Evolutionary conservation across 2,797 vertebrate species (phyloP).

Genomic region (Molossus molossus): DNA sequence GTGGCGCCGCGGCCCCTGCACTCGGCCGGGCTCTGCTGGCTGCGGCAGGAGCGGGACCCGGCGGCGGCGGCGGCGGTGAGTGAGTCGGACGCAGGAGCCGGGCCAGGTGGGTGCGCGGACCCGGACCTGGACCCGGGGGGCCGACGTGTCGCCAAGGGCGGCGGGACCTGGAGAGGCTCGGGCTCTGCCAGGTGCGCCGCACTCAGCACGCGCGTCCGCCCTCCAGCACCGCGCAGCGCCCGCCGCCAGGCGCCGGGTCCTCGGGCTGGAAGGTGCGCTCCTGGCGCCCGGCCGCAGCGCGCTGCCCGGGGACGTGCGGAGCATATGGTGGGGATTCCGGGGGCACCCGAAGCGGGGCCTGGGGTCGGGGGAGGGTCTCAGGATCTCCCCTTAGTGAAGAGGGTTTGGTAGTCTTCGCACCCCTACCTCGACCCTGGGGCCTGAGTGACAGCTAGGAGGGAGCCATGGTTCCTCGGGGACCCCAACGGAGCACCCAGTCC

Average conservation of each 20-base stretch:
- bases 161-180: background rate
- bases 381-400: background rate
- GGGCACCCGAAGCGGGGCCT: background rate
- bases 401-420: background rate
- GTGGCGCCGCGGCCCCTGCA: constrained; percentile 56
- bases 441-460: constrained; percentile 63
- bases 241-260: background rate
- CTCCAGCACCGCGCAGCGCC: background rate
- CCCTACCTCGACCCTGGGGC: background rate
- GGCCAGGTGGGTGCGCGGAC: background rate
- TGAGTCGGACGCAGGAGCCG: background rate
- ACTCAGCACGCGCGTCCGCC: background rate
- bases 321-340: background rate
- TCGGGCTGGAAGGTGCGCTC: constrained; percentile 22
- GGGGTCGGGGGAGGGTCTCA: background rate
- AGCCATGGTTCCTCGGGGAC: background rate
- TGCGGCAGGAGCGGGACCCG: constrained; percentile 55
- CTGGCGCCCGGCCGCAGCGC: background rate
- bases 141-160: background rate
- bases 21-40: constrained; percentile 42
- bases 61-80: constrained; percentile 44
- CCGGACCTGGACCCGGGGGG: background rate
- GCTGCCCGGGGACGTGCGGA: background rate
- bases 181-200: constrained; percentile 11
- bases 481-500: background rate